Conservation (phyloP, 2,888 invertebrate genomes). For the Hesperia comma region DNA sequence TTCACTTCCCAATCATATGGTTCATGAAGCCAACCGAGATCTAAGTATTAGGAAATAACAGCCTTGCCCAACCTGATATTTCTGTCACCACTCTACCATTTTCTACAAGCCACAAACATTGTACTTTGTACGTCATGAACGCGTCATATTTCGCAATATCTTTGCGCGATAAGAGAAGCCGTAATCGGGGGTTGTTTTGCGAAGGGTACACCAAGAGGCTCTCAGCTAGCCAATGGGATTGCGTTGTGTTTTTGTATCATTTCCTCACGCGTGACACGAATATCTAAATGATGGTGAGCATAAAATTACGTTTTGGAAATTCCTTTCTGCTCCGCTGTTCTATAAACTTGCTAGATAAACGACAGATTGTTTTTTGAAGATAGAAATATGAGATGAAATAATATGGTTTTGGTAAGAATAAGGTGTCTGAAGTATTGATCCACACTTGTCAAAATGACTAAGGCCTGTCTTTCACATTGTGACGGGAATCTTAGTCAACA, state of each 20-base stretch:
- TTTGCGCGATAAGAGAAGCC: constrained; percentile 25
- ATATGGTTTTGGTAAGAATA: not conserved
- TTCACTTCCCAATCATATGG: no score
- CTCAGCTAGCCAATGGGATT: constrained; percentile 7
- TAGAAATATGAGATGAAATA: not conserved
- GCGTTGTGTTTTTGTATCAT: constrained; percentile 14
- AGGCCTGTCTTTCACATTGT: no score
- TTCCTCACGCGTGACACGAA: constrained; percentile 22
- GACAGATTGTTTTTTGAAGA: not conserved
- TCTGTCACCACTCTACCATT: not conserved
- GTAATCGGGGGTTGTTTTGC: constrained; percentile 22
- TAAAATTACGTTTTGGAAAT: constrained; percentile 24
- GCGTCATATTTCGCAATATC: constrained; percentile 21
- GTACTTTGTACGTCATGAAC: constrained; percentile 24
- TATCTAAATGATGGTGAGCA: constrained; percentile 11
- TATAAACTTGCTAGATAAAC: constrained; percentile 10
- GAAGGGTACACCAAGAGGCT: constrained; percentile 14
- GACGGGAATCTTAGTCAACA: no score
- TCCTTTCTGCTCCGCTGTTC: constrained; percentile 8
- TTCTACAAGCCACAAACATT: not conserved
- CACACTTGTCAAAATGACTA: no score
- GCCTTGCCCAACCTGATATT: not conserved
- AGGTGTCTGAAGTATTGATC: no score
- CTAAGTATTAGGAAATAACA: no score
- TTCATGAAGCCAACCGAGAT: no score